Base-by-base conservation (phyloP, 2,797 vertebrate species). In the Tachyglossus aculeatus region DNA sequence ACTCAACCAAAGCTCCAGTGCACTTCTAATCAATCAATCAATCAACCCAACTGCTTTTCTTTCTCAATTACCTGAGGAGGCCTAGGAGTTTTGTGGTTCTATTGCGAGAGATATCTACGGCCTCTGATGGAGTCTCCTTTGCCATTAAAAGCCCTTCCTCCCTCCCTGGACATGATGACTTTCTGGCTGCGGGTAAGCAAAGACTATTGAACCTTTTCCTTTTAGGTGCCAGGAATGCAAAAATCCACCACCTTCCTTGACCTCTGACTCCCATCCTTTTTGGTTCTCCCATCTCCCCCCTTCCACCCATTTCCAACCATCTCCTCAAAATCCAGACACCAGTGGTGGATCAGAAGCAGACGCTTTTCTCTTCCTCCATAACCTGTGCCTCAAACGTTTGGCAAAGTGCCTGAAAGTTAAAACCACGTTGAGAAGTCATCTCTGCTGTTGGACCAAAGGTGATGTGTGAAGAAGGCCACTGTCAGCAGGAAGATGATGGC, bases 51-150 rank as follows among this genome's bases (percentile, higher is more conserved):
- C 77, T 63, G 80, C 67, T 52, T 58, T 59, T 84, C 45, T 59
- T 78, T 77, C 69, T 81, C 77, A 74, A 69, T 82, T 86, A 90
- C 81, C 5, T 2, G 51, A 61, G 68, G 63, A 73, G 58, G 57
- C 71, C 77, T 27, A 55, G 62, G 78, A 50, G 45, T 61, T 69
- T 63, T 74, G 69, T 69, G 73, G 51, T 69, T 52, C 51, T 83
- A 72, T 32, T 66, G 43, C 33, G n/a, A n/a, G n/a, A n/a, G n/a
- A n/a, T n/a, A 71, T 76, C 75, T 78, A 73, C 74, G 65, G 69
- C 58, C 53, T 61, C 59, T 29, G 56, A 22, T 67, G 45, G 63
- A 59, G 67, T 39, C 41, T 80, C 76, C 68, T 85, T 15, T 45
- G 43, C 50, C 33, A 57, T 3, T 19, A 2, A 73, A 56, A 82